A percentile compares a stretch with the other conserved stretches of the same genome.
These are phyloP conservation scores for Sphyrna mokarran DNA, from an alignment of 2,113 vertebrate genomes.

Conservation along the genomic window DNA sequence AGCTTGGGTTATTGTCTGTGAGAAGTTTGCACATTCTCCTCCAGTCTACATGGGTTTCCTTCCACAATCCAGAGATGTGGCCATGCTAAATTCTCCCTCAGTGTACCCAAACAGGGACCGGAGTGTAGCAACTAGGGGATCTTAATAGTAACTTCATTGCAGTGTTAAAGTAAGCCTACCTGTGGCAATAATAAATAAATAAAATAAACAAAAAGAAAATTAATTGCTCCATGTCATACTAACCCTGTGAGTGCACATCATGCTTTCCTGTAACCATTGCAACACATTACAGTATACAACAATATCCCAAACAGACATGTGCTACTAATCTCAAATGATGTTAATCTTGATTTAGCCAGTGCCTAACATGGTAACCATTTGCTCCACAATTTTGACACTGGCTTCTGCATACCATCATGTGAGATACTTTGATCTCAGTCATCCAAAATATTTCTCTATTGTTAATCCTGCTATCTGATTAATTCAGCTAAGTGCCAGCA, in stretches of 20 bases:
- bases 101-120: too few relatives aligned
- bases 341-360: not conserved
- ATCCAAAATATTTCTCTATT: not conserved
- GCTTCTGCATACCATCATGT: not conserved
- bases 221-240: not conserved
- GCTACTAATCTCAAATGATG: not conserved
- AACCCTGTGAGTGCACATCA: not conserved
- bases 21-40: too few relatives aligned
- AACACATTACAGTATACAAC: not conserved
- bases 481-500: not conserved
- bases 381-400: not conserved
- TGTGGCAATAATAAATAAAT: too few relatives aligned
- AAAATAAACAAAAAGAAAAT: too few relatives aligned
- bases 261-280: not conserved
- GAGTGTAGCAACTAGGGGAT: too few relatives aligned
- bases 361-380: not conserved
- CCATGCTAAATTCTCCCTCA: too few relatives aligned
- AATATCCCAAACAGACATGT: not conserved
- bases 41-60: too few relatives aligned
- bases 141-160: too few relatives aligned
- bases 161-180: too few relatives aligned
- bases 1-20: too few relatives aligned
- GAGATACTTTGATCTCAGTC: not conserved
- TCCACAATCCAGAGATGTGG: too few relatives aligned
- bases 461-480: not conserved